Evolutionary conservation across 1,140 invertebrate genomes (phyloP).

Genomic region (Drosophila pachea): DNA sequence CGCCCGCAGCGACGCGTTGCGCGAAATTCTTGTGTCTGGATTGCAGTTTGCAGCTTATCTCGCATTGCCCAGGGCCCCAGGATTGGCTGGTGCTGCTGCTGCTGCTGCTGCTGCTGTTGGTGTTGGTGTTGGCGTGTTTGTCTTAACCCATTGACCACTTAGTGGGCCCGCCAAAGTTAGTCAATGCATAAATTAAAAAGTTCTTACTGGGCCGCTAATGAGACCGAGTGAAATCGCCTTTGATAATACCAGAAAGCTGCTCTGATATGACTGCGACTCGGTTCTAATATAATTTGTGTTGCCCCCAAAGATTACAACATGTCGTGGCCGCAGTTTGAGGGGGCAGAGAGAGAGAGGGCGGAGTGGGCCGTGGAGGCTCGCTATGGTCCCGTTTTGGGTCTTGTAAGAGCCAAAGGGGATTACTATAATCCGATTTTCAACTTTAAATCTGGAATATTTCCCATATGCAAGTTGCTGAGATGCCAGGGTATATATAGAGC

Average conservation of each 20-base stretch:
- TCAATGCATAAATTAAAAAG: constrained; percentile 76
- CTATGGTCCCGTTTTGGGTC: not conserved
- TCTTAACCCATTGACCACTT: constrained; percentile 20
- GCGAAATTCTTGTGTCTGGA: constrained; percentile 39
- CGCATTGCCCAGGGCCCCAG: constrained; percentile 26
- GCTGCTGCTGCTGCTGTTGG: constrained; percentile 29
- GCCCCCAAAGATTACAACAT: constrained; percentile 62
- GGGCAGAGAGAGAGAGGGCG: not conserved
- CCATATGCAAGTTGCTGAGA: not conserved
- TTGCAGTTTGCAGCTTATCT: constrained; percentile 45
- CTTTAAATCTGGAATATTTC: constrained; percentile 48
- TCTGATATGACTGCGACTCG: not conserved
- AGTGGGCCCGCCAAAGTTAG: constrained; percentile 55
- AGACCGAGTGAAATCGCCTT: constrained; percentile 39
- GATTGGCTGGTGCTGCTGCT: too few relatives aligned
- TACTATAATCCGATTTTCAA: constrained; percentile 72
- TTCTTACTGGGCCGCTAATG: constrained; percentile 59
- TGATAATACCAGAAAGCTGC: not conserved
- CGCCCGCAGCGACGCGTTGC: not conserved
- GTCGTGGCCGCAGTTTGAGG: constrained; percentile 16
- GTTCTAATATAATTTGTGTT: constrained; percentile 55
- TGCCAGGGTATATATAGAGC: too few relatives aligned
- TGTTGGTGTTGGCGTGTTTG: too few relatives aligned
- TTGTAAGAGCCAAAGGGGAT: constrained; percentile 37
- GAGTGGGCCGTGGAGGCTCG: not conserved